Evolutionary conservation across 2,888 invertebrate species (phyloP), one percentile per base, ranked within the genome.

Genomic region (Drosophila stalkeri): DNA sequence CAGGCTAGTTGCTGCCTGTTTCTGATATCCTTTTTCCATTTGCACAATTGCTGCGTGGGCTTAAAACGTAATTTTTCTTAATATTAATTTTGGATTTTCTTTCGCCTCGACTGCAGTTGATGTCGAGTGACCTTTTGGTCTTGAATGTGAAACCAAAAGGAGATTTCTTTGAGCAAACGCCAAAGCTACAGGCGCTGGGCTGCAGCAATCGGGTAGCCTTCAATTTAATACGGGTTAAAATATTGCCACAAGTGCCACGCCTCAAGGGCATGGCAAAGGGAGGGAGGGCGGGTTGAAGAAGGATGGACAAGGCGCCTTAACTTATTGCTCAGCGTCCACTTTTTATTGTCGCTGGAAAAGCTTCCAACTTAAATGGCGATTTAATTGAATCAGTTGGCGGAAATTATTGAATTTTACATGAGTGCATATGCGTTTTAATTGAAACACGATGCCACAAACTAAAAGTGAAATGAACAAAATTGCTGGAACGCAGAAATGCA

Each of bases 381-480:
- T 70, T 88, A 85, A 88, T 85, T 80, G 70, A 81, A 68, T 85
- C 86, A 81, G 83, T 59, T 33, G 67, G 69, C 64, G 81, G 67
- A 82, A 83, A 82, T 80, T 77, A 86, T 86, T 86, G 81, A 80
- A 82, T 86, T 88, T 80, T 55, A 72, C 81, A 86, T 88, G 86
- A 85, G 84, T 86, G 84, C 83, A 81, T 72, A 76, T 63, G 64
- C 71, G 84, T 88, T 86, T 88, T 57, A 73, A 88, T 88, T 86
- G 86, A 78, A 60, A 56, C 12, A 20, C 60, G 43, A 51, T 39
- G 37, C 44, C 49, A 44, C 39, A 14, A 37, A 61, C 51, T 41
- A 59, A 56, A 41, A 39, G 54, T 6, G 23, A 14, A 23, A 11
- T 27, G 20, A 37, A 56, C 39, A 56, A 37, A 62, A 33, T 5